These are phyloP conservation scores for Cebuella pygmaea DNA, from an alignment of 2,797 vertebrate genomes.

Conservation along the genomic window DNA sequence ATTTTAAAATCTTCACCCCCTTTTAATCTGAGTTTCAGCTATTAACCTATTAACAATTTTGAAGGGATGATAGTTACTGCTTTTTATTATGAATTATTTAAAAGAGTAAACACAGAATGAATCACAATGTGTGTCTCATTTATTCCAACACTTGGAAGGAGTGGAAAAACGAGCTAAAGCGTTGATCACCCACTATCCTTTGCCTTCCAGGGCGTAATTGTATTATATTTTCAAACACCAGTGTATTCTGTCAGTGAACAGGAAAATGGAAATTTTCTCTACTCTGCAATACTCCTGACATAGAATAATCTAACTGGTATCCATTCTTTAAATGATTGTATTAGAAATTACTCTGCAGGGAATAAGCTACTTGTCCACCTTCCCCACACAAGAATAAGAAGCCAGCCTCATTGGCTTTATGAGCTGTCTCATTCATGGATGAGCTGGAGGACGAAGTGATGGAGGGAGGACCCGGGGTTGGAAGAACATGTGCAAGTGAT, in stretches of 20 bases:
- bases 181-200: accelerated
- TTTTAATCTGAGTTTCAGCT: constrained; percentile 60
- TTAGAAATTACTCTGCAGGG: not conserved
- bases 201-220: not conserved
- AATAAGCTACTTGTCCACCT: not conserved
- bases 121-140: not conserved
- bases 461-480: accelerated
- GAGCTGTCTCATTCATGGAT: not conserved
- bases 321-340: not conserved
- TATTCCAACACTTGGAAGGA: not conserved
- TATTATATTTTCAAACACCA: not conserved
- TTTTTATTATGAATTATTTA: constrained; percentile 67
- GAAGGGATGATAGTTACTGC: constrained; percentile 27
- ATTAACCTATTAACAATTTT: constrained; percentile 74
- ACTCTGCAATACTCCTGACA: not conserved
- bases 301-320: not conserved
- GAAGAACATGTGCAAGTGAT: accelerated
- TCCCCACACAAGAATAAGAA: not conserved
- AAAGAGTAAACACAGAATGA: constrained; percentile 10
- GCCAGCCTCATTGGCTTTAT: too few relatives aligned
- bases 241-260: not conserved
- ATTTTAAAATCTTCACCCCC: constrained; percentile 44
- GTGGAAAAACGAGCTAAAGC: not conserved
- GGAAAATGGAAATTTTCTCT: not conserved
- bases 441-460: not conserved